Conservation (phyloP, 2,888 invertebrate species). For the Agrotis ipsilon region DNA sequence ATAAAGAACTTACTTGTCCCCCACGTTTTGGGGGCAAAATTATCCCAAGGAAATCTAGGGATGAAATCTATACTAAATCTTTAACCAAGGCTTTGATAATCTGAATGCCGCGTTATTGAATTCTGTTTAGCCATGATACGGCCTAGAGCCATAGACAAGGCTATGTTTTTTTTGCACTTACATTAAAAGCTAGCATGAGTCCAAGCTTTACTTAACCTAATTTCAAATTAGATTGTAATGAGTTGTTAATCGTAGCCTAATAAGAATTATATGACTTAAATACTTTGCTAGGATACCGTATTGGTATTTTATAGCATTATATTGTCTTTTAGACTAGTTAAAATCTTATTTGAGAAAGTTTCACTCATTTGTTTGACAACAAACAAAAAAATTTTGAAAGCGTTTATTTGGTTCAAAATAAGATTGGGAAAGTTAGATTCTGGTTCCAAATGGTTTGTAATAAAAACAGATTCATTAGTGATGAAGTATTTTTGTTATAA, state of each 20-base stretch:
- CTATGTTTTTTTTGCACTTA: too few relatives aligned
- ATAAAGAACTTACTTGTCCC: too few relatives aligned
- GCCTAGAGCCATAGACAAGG: too few relatives aligned
- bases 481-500: conserved; percentile 2
- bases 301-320: neutral
- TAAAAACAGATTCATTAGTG: neutral
- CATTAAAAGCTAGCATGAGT: too few relatives aligned
- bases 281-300: neutral
- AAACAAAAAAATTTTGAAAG: conserved; percentile 49
- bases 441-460: neutral
- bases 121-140: too few relatives aligned
- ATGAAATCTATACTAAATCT: too few relatives aligned
- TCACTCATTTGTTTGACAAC: conserved; percentile 65
- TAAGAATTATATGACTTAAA: neutral
- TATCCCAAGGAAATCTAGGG: too few relatives aligned
- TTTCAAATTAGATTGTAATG: neutral
- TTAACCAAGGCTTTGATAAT: too few relatives aligned
- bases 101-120: too few relatives aligned
- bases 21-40: too few relatives aligned
- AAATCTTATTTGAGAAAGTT: conserved; percentile 11
- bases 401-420: conserved; percentile 18
- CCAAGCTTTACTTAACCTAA: conserved; percentile 22
- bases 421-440: neutral
- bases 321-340: neutral
- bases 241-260: neutral